Conservation (phyloP, 2,797 vertebrate genomes). For the Mionectes olivaceus region DNA sequence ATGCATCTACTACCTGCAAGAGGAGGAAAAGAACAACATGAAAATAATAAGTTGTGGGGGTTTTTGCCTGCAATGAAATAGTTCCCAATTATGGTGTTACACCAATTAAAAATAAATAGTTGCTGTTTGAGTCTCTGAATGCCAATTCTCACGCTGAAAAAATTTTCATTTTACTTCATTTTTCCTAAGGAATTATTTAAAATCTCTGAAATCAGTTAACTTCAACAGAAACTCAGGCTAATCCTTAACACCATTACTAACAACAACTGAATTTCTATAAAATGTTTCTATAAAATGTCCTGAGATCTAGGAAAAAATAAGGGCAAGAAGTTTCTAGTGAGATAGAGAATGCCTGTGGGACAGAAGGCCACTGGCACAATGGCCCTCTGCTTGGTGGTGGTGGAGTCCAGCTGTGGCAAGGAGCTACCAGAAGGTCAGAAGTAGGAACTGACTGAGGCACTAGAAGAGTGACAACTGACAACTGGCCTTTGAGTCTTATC, state of each 20-base stretch:
- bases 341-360: background rate
- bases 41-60: background rate
- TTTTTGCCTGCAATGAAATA: background rate
- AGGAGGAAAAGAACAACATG: background rate
- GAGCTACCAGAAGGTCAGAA: background rate
- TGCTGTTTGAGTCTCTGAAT: background rate
- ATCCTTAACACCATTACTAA: background rate
- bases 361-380: background rate
- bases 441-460: background rate
- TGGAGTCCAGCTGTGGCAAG: background rate
- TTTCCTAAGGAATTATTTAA: background rate
- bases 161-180: background rate
- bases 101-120: background rate
- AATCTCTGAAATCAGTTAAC: background rate
- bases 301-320: background rate
- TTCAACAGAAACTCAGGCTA: background rate
- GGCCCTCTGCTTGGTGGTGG: accelerated
- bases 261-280: background rate
- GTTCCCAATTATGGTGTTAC: background rate
- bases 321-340: background rate
- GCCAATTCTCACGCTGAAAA: background rate
- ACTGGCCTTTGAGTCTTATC: background rate
- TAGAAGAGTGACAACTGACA: background rate
- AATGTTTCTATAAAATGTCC: background rate
- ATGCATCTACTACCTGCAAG: background rate